Evolutionary conservation across 2,797 vertebrate genomes (phyloP), one percentile per base, ranked within the genome.

Genomic region (Phataginus tetradactyla): DNA sequence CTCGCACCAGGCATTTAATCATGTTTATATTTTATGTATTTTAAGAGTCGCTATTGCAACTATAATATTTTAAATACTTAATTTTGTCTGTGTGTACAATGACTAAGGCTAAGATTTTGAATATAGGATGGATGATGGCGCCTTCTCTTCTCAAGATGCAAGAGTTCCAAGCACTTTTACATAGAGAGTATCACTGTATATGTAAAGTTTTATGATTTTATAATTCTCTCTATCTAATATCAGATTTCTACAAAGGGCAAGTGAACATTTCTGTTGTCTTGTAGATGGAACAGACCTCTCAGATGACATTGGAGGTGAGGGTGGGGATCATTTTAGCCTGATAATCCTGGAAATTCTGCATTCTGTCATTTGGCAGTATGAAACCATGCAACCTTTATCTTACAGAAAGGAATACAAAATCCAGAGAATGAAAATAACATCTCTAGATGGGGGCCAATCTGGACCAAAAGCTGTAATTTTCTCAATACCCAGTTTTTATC

Each of bases 1-100:
- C 45, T 94, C 94, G 84, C 53, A 77, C 68, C 91, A 96, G 96
- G 75, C 95, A 91, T 94, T 89, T 94, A 96, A 90, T 94, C 83
- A 88, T 96, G 92, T 96, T 95, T 86, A 81, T 95, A 90, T 94
- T 89, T 97, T 68, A 95, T 81, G 79, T 74, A 86, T 64, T 94
- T 96, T 96, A 96, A 95, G 86, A 92, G 81, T 89, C 80, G 79
- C 71, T 61, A 68, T 90, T 96, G 64, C 86, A 96, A 61, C 80
- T 84, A 18, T 93, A 92, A 86, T 95, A 94, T 93, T 94, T 94
- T 91, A 92, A 95, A 91, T 74, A 57, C 51, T 81, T 61, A 75
- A 71, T 86, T 92, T 57, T 23, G 20, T 83, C 12, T 83, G 23
- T 61, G 25, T 53, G 42, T 74, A 17, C 27, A 34, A 59, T 51